A percentile compares a stretch with the other conserved stretches of the same genome.
These are phyloP conservation scores for Xerus inauris DNA, from an alignment of 2,113 vertebrate species.

Conservation along the genomic window DNA sequence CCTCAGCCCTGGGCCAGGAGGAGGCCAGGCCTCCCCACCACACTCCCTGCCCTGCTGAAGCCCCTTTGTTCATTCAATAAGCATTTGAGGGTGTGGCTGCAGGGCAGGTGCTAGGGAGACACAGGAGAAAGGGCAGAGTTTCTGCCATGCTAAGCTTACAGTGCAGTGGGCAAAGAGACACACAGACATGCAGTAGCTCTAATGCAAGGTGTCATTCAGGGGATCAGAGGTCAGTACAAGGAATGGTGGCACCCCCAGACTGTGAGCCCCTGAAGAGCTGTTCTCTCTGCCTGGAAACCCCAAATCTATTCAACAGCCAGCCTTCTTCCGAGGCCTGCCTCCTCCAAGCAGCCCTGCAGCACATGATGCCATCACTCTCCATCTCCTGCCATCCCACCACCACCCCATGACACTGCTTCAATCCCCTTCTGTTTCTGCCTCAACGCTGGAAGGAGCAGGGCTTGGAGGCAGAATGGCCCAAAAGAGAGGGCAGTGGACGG, in stretches of 20 bases:
- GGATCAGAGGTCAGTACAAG: background rate
- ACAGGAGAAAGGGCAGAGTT: background rate
- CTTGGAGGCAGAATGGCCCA: background rate
- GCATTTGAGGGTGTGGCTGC: background rate
- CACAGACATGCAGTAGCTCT: background rate
- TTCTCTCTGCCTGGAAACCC: background rate
- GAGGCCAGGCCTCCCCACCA: background rate
- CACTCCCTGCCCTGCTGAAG: background rate
- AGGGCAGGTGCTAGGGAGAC: conserved; percentile 11
- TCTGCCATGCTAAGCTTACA: background rate
- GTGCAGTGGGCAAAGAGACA: background rate
- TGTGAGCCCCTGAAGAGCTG: background rate
- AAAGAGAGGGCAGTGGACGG: background rate
- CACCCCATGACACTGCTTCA: background rate
- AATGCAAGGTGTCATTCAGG: background rate
- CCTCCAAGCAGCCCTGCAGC: background rate
- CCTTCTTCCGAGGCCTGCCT: background rate
- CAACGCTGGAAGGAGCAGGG: background rate
- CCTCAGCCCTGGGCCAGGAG: conserved; percentile 11
- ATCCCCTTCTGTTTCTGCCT: background rate
- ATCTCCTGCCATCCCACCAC: background rate
- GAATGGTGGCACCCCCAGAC: background rate
- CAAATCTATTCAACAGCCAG: background rate
- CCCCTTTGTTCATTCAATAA: conserved; percentile 24
- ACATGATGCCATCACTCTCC: background rate